These are phyloP conservation scores for Oasisia sp. DNA, from an alignment of 2,888 invertebrate species.

Conservation along the genomic window DNA sequence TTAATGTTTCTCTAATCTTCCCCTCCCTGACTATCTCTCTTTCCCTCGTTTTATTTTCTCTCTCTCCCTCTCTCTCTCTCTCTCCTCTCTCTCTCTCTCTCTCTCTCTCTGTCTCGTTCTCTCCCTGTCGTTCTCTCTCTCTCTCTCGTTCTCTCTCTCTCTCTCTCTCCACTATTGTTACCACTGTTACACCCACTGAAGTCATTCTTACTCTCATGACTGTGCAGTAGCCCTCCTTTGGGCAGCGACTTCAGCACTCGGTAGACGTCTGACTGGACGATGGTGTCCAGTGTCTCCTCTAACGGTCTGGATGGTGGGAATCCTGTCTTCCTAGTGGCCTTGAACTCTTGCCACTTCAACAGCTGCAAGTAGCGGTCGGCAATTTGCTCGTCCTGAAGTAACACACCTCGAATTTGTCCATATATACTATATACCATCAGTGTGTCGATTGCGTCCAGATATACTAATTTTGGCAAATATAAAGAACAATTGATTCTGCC, in stretches of 20 bases:
- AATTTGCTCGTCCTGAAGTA: slow-evolving; percentile 37
- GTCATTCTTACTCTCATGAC: slow-evolving; percentile 40
- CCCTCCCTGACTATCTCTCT: no score
- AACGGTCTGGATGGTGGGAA: slow-evolving; percentile 42
- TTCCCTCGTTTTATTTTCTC: no score
- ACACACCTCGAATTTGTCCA: not conserved
- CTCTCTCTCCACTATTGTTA: no score
- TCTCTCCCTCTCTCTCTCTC: no score
- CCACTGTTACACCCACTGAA: no score
- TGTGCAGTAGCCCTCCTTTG: slow-evolving; percentile 45
- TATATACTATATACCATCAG: not conserved
- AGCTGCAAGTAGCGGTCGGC: slow-evolving; percentile 42
- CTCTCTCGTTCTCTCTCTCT: no score
- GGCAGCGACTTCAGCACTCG: slow-evolving; percentile 38
- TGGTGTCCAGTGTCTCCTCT: slow-evolving; percentile 35
- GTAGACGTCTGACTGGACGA: slow-evolving; percentile 40
- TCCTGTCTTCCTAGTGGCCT: slow-evolving; percentile 31
- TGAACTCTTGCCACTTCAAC: slow-evolving; percentile 42
- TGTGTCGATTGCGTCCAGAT: not conserved
- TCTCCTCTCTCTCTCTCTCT: no score
- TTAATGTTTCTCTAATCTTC: no score
- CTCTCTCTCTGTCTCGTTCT: no score
- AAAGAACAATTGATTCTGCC: not conserved
- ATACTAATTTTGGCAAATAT: not conserved
- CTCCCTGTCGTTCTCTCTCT: no score